A percentile compares a stretch with the other conserved stretches of the same genome.
Conservation (phyloP, 2,113 vertebrate genomes). For the Atractosteus spatula region DNA sequence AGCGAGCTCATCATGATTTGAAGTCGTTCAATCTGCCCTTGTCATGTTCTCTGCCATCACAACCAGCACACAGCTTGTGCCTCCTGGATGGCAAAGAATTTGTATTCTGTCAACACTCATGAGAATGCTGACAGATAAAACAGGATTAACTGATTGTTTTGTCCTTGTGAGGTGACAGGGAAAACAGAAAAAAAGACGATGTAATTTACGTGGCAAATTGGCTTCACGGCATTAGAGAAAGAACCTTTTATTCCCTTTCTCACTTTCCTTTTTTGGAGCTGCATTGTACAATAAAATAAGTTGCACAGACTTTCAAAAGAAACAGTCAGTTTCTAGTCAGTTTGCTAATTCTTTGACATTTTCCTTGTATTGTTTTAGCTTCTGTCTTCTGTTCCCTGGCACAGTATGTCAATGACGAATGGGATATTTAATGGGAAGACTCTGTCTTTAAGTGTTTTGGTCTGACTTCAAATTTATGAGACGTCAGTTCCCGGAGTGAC, state of each 20-base stretch:
- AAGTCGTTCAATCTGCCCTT: constrained; percentile 33
- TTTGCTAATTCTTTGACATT: no score
- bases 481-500: constrained; percentile 30
- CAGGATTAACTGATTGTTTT: constrained; percentile 59
- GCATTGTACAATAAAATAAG: no score
- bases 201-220: constrained; percentile 60
- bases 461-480: no score
- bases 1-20: no score
- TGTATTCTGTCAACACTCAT: constrained; percentile 57
- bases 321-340: no score
- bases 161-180: constrained; percentile 52
- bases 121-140: constrained; percentile 54
- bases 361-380: no score
- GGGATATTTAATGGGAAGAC: no score
- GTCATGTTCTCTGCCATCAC: constrained; percentile 30
- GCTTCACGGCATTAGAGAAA: constrained; percentile 29
- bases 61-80: constrained; percentile 44
- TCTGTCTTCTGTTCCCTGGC: no score
- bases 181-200: constrained; percentile 38
- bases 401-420: no score
- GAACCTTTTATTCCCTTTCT: constrained; percentile 7
- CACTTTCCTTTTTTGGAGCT: neutral
- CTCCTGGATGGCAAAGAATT: constrained; percentile 50
- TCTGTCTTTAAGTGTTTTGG: no score
- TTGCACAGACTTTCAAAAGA: no score